phyloP scores from a whole-genome alignment of 2,113 vertebrate genomes.

The Falco punctatus region DNA sequence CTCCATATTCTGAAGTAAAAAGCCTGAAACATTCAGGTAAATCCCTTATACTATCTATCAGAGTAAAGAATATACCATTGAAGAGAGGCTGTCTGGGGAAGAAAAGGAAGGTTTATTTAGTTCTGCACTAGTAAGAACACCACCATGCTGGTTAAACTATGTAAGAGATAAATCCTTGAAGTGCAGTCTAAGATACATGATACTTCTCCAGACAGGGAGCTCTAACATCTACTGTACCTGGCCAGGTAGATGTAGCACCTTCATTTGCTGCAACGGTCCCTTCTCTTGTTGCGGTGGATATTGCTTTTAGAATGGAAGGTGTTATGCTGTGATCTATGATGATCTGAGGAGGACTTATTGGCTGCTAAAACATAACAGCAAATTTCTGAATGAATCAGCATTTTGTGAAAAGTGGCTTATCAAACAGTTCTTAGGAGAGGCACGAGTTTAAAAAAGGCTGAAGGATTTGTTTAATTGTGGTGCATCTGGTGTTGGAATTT shows the following conservation, averaged over 20 bases:
- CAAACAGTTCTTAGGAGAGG: background rate
- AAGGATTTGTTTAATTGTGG: background rate
- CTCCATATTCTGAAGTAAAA: background rate
- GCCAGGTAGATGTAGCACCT: background rate
- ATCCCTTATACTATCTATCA: background rate
- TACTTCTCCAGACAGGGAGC: background rate
- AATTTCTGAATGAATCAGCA: background rate
- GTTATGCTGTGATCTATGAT: background rate
- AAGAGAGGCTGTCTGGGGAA: background rate
- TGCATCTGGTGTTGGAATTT: background rate
- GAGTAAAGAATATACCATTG: background rate
- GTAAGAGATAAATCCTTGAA: background rate
- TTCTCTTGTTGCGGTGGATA: background rate
- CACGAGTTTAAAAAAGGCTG: background rate
- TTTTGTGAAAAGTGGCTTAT: background rate
- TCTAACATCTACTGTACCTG: background rate
- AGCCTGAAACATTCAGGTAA: background rate
- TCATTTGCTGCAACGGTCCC: background rate
- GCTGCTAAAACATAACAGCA: background rate
- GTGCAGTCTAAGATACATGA: background rate
- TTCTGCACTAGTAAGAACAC: background rate
- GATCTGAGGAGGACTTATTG: background rate
- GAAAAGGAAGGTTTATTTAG: slow-evolving; percentile 1
- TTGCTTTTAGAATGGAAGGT: background rate
- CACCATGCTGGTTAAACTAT: background rate